Evolutionary conservation across 2,888 invertebrate species (phyloP), one percentile per base, ranked within the genome.

Genomic region (Oegoconia quadripuncta): DNA sequence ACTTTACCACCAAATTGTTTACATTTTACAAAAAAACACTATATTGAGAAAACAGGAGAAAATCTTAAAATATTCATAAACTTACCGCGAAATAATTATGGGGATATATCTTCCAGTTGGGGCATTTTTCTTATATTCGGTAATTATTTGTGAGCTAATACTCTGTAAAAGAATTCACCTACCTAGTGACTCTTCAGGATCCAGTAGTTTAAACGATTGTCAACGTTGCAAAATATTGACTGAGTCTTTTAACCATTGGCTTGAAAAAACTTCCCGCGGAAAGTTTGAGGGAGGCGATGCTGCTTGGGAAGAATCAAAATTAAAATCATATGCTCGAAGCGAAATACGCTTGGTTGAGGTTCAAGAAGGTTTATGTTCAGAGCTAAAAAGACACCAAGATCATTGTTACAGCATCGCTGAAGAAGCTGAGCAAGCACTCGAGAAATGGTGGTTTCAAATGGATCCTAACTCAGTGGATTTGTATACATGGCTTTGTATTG

Each of bases 261-360:
- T 97, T 44, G 91, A 93, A 36, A 90, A 90, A 69, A 97, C 97
- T 1, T 90, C 93, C 13, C 91, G 95, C 48, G 95, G 94, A 26
- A 96, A 97, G 74, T 96, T 93, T 79, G 97, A 95, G 65, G 97
- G 97, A 23, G 97, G 97, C 6, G 97, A 97, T 77, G 92, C 95
- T 0, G 95, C 94, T 30, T 98, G 97, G 97, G 97, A 97, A 74
- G 95, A 96, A 78, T 90, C 94, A 44, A 95, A 95, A 63, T 80
- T 95, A 44, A 92, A 93, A 44, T 91, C 92, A 4, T 97, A 97
- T 70, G 90, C 93, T 32, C 92, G 90, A 13, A 97, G 97, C 79
- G 98, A 98, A 88, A 91, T 97, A 32, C 89, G 98, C 39, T 84
- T 98, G 39, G 93, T 96, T 3, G 98, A 98, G 83, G 95, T 98